Evolutionary conservation across 2,797 vertebrate genomes (phyloP), one percentile per base, ranked within the genome.

Genomic region (Melanogrammus aeglefinus): DNA sequence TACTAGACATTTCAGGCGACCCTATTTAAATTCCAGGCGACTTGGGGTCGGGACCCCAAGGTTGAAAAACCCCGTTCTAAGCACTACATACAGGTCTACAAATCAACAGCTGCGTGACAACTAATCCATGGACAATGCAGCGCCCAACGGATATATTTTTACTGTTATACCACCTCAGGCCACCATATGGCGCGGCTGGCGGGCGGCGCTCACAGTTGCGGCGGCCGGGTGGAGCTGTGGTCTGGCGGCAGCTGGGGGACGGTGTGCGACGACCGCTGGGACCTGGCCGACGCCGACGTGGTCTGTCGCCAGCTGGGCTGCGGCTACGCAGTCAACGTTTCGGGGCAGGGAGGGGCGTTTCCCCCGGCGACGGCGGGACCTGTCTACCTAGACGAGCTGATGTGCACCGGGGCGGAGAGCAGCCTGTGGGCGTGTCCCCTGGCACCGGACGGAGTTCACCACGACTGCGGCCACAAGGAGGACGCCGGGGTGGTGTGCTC

Each of bases 401-500:
- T 91, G 87, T 95, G 94, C 33, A 91, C 89, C 0, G 92, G 94
- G 44, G 9, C 1, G 0, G 94, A 95, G 83, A 74, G 75, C 3
- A 90, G 87, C 81, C 90, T 95, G 83, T 94, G 92, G 91, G 81
- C 76, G 70, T 95, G 94, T 76, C 86, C 86, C 0, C 74, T 80
- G 0, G 9, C 71, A 0, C 63, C 0, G 24, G 8, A 69, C 8
- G 74, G 0, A 29, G 76, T 84, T 0, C 78, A 80, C 6, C 3
- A 85, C 0, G 92, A 93, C 91, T 95, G 94, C 5, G 93, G 94
- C 44, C 94, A 95, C 87, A 95, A 94, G 35, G 93, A 95, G 79
- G 94, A 94, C 0, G 93, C 92, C 18, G 92, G 92, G 5, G 89
- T 95, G 6, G 76, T 92, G 0, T 95, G 94, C 75, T 94, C 94